A percentile compares a stretch with the other conserved stretches of the same genome.
These are phyloP conservation scores for Istiophorus platypterus DNA, from an alignment of 2,113 vertebrate genomes.

Conservation along the genomic window DNA sequence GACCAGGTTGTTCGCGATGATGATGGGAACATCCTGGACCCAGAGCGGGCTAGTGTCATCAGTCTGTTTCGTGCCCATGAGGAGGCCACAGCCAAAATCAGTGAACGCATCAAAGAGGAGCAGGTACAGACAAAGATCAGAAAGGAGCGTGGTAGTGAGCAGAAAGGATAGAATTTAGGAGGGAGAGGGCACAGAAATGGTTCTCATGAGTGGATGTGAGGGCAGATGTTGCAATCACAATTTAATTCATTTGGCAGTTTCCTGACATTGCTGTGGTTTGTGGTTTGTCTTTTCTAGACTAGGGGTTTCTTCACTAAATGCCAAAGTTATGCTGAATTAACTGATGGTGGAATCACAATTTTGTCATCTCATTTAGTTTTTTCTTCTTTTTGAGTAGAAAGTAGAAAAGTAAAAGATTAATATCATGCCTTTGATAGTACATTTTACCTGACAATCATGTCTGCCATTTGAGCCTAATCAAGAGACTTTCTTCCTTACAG, in stretches of 20 bases:
- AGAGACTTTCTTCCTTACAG: slow-evolving; percentile 5
- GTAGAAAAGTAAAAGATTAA: neutral
- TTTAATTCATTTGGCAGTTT: neutral
- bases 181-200: neutral
- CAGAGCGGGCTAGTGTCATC: slow-evolving; percentile 93
- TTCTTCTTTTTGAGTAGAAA: neutral
- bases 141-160: neutral
- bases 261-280: slow-evolving; percentile 2
- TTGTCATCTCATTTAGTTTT: neutral
- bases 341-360: neutral
- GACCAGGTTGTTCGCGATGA: slow-evolving; percentile 94
- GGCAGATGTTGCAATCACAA: neutral
- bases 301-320: neutral
- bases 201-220: neutral
- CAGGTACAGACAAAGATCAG: slow-evolving; percentile 80
- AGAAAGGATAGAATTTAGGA: neutral
- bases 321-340: neutral
- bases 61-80: slow-evolving; percentile 96
- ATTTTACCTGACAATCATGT: slow-evolving; percentile 6
- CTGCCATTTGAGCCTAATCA: neutral
- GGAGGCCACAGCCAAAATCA: slow-evolving; percentile 92
- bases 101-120: slow-evolving; percentile 96
- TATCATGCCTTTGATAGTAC: neutral
- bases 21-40: slow-evolving; percentile 95
- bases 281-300: slow-evolving; percentile 3